Evolutionary conservation across 2,113 vertebrate species (phyloP).

Genomic region (Apodemus speciosus): DNA sequence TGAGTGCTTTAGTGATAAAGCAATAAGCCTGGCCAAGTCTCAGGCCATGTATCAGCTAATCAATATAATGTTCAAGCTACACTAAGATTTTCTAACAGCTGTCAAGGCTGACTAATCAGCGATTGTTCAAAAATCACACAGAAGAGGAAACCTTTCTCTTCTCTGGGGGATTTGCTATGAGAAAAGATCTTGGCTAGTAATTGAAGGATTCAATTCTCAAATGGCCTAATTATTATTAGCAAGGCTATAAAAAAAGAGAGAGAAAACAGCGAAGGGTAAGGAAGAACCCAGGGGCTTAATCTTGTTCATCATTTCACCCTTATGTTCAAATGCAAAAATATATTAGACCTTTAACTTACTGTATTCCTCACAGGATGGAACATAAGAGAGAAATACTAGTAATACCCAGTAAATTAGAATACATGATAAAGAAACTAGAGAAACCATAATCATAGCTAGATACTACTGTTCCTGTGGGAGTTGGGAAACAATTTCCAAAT

Average conservation of each 20-base stretch:
- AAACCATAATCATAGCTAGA: not conserved
- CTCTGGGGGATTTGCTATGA: constrained; percentile 75
- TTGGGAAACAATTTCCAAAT: constrained; percentile 36
- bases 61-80: constrained; percentile 79
- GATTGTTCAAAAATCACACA: constrained; percentile 81
- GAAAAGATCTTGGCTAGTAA: constrained; percentile 61
- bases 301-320: constrained; percentile 67
- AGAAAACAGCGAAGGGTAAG: constrained; percentile 24
- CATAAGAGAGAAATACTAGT: not conserved
- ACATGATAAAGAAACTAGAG: constrained; percentile 36
- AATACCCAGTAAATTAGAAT: constrained; percentile 51
- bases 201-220: constrained; percentile 71
- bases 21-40: constrained; percentile 74
- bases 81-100: constrained; percentile 82
- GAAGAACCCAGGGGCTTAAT: constrained; percentile 67
- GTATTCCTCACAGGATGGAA: not conserved
- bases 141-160: constrained; percentile 74
- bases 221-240: constrained; percentile 81
- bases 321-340: constrained; percentile 60
- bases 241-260: constrained; percentile 58
- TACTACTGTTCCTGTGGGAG: not conserved
- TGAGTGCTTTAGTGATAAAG: constrained; percentile 67
- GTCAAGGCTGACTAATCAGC: constrained; percentile 80
- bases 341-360: constrained; percentile 59
- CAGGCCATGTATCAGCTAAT: constrained; percentile 81